A percentile compares a stretch with the other conserved stretches of the same genome.
Conservation (phyloP, 2,113 vertebrate species). For the Chaetops frenatus region DNA sequence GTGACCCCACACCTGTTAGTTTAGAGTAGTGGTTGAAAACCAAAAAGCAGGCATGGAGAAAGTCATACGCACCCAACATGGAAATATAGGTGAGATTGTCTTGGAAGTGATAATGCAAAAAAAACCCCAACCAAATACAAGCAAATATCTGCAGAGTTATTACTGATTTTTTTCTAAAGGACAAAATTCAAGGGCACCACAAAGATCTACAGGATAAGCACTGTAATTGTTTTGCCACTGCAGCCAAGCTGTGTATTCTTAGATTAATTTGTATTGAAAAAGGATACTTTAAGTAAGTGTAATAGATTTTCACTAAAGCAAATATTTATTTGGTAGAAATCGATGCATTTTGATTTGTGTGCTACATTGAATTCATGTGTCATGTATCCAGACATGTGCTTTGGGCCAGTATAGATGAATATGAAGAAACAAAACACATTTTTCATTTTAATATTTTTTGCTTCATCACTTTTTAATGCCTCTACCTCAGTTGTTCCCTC, state of each 20-base stretch:
- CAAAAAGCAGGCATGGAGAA: not conserved
- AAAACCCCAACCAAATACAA: not conserved
- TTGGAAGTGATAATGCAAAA: not conserved
- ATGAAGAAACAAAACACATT: not conserved
- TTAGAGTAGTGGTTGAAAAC: not conserved
- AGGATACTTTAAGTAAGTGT: conserved; percentile 2
- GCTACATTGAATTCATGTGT: not conserved
- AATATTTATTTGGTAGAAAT: not conserved
- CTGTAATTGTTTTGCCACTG: not conserved
- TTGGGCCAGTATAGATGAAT: not conserved
- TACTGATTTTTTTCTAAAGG: not conserved
- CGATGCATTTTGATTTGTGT: conserved; percentile 23
- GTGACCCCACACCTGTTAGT: not conserved
- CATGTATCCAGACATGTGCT: not conserved
- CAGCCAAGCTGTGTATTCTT: not conserved
- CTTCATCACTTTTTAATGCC: not conserved
- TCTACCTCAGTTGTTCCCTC: not conserved
- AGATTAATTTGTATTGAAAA: conserved; percentile 6
- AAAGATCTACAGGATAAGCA: not conserved
- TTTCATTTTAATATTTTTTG: not conserved
- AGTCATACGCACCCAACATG: not conserved
- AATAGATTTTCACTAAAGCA: not conserved
- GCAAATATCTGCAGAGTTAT: not conserved
- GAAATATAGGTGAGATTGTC: not conserved
- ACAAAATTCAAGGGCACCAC: not conserved